Evolutionary conservation across 2,797 vertebrate species (phyloP).

Genomic region (Atherinosoma microstoma): DNA sequence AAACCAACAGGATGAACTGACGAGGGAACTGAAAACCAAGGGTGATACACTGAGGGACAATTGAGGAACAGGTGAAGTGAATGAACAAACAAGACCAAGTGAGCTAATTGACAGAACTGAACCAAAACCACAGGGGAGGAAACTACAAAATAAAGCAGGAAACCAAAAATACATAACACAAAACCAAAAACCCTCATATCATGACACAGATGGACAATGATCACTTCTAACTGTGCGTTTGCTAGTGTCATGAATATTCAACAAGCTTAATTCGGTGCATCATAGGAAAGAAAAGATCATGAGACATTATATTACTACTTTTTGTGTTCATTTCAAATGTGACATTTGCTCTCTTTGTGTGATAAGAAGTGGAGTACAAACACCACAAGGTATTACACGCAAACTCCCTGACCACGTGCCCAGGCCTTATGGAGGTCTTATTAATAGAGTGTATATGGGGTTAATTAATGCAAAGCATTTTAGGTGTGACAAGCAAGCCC

Average conservation of each 20-base stretch:
- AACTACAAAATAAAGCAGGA: too few species aligned
- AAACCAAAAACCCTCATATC: too few species aligned
- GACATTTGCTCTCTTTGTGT: conserved; percentile 18
- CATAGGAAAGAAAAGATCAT: background rate
- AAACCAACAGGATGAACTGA: too few species aligned
- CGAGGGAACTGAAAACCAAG: too few species aligned
- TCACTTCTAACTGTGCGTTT: conserved; percentile 6
- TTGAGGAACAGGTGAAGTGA: too few species aligned
- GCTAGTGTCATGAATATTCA: background rate
- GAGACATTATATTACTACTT: background rate
- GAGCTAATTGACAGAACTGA: too few species aligned
- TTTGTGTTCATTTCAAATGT: conserved; percentile 14
- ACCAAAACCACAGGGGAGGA: too few species aligned
- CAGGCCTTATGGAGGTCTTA: conserved; percentile 58
- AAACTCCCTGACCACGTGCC: conserved; percentile 23
- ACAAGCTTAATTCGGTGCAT: background rate
- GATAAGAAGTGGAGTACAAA: conserved; percentile 12
- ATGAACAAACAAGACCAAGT: too few species aligned
- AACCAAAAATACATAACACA: too few species aligned
- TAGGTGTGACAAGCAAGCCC: conserved; percentile 68
- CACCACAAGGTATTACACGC: conserved; percentile 13
- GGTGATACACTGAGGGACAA: too few species aligned
- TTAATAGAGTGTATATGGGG: conserved; percentile 68
- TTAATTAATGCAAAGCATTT: conserved; percentile 80
- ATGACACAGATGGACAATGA: background rate